Evolutionary conservation across 37 sponge, comb jelly and placozoan species (phyloP), one percentile per base, ranked within the genome.

Genomic region (Ianthella basta): DNA sequence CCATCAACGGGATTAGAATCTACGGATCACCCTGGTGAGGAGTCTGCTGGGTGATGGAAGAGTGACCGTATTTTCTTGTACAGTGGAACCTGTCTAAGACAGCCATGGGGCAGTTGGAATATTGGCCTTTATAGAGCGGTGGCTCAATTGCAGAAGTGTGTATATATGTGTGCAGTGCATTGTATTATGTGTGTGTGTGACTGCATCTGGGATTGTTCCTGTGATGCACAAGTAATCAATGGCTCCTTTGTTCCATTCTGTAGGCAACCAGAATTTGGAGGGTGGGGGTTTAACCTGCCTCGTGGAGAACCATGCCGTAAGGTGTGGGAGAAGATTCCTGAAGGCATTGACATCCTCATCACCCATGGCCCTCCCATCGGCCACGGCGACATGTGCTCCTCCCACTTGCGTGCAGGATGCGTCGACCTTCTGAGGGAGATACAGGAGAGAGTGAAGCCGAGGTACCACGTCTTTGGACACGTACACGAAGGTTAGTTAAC

Each of bases 21-120:
- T 99, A 95, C 87, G 99, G 99, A 77, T 95, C 98, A 1, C 98
- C 98, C 77, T 98, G 98, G 97, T 95, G 61, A 25, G 79, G n/a
- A n/a, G n/a, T n/a, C n/a, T 39, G 5, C n/a, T n/a, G n/a, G n/a
- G n/a, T n/a, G n/a, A n/a, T n/a, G n/a, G n/a, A n/a, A n/a, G n/a
- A n/a, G n/a, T n/a, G n/a, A n/a, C n/a, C n/a, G n/a, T n/a, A n/a
- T n/a, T n/a, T n/a, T n/a, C n/a, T n/a, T n/a, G n/a, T n/a, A n/a
- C n/a, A n/a, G n/a, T n/a, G n/a, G n/a, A n/a, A n/a, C n/a, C n/a
- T n/a, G n/a, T n/a, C n/a, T n/a, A n/a, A n/a, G n/a, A n/a, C n/a
- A n/a, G n/a, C n/a, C n/a, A n/a, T n/a, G n/a, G n/a, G n/a, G n/a
- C n/a, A n/a, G n/a, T n/a, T n/a, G n/a, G n/a, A n/a, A n/a, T n/a